These are phyloP conservation scores for Bothrops jararaca DNA, from an alignment of 2,113 vertebrate species.

Conservation along the genomic window DNA sequence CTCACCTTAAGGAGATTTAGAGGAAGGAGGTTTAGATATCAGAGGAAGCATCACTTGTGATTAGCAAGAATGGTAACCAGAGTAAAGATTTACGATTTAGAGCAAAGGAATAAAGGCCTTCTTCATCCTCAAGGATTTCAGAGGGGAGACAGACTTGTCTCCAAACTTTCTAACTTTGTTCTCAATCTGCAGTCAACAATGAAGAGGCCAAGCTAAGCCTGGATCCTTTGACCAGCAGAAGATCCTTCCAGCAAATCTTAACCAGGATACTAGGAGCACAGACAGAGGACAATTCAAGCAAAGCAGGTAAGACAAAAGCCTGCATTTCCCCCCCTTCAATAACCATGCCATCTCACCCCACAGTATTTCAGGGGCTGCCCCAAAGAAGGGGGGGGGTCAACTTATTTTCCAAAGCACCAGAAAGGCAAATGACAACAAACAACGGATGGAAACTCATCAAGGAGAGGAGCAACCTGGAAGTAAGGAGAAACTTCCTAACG, in stretches of 20 bases:
- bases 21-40: too few species aligned
- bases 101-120: too few species aligned
- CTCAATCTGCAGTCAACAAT: slow-evolving; percentile 18
- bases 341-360: background rate
- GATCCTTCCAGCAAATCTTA: slow-evolving; percentile 45
- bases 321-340: background rate
- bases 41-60: background rate
- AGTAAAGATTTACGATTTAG: background rate
- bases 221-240: slow-evolving; percentile 30
- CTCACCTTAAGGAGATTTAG: too few species aligned
- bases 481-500: background rate
- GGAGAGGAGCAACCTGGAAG: background rate
- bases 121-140: too few species aligned
- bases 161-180: background rate
- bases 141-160: background rate
- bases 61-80: background rate
- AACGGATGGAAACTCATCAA: too few species aligned
- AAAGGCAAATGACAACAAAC: too few species aligned
- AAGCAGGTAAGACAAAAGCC: slow-evolving; percentile 57
- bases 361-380: too few species aligned
- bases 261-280: slow-evolving; percentile 16
- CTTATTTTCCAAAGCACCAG: too few species aligned
- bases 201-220: slow-evolving; percentile 16
- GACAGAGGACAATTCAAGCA: background rate
- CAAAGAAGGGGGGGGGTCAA: too few species aligned